phyloP scores from a whole-genome alignment of 2,888 invertebrate species.

The Orthosia gothica region DNA sequence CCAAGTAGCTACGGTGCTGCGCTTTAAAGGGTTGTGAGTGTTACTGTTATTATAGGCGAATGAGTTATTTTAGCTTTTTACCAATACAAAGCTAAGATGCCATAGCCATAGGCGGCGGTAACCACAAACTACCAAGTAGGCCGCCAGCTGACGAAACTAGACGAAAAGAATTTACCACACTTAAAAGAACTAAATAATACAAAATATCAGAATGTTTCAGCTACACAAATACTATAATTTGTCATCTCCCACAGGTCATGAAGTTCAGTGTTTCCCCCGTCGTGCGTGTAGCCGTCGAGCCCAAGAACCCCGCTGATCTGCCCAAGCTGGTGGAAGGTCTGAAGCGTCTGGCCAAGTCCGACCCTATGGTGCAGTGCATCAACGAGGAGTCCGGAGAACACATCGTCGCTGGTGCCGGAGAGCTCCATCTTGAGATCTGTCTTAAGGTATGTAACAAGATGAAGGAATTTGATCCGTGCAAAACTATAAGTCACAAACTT shows the following conservation, averaged over 20 bases:
- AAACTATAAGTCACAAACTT: no score
- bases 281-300: conserved; percentile 99
- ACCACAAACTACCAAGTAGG: no score
- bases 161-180: no score
- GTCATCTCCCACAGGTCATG: conserved; percentile 94
- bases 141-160: no score
- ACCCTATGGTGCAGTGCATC: conserved; percentile 99
- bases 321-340: conserved; percentile 99
- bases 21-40: no score
- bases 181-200: no score
- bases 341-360: conserved; percentile 99
- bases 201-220: not conserved
- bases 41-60: no score
- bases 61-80: no score
- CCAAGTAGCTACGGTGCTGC: no score
- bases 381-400: conserved; percentile 99
- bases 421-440: conserved; percentile 99
- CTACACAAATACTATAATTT: not conserved
- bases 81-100: no score
- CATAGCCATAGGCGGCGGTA: no score
- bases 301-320: conserved; percentile 99
- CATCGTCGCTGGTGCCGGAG: conserved; percentile 99
- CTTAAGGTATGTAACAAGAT: conserved; percentile 92
- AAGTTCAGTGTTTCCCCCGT: conserved; percentile 99
- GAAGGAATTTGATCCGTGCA: no score